These are phyloP conservation scores for Falcaria lacertinaria DNA, from an alignment of 2,888 invertebrate species.

Conservation along the genomic window DNA sequence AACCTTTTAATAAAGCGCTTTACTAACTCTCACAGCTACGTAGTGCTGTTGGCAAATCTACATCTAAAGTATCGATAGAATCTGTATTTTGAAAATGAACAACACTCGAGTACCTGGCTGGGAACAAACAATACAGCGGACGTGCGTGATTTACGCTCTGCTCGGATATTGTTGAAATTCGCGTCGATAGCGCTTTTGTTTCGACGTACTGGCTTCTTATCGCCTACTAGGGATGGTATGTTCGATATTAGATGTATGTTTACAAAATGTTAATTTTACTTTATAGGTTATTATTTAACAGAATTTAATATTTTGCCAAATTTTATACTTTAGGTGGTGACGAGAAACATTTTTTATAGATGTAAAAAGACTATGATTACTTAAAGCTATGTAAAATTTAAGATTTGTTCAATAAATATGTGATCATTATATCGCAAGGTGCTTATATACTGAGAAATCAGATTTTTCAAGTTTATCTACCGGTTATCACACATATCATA, in stretches of 20 bases:
- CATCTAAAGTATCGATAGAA: conserved; percentile 43
- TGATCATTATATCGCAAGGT: too few species aligned
- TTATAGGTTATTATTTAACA: too few species aligned
- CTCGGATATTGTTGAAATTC: conserved; percentile 65
- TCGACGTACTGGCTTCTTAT: conserved; percentile 60
- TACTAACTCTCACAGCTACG: background rate
- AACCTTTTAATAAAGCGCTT: too few species aligned
- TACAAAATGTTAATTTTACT: conserved; percentile 2
- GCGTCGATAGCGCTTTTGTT: conserved; percentile 71
- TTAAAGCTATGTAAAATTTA: too few species aligned
- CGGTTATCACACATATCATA: too few species aligned
- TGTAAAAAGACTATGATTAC: too few species aligned
- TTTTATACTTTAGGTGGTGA: too few species aligned
- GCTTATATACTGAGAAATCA: too few species aligned
- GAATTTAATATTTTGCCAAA: too few species aligned
- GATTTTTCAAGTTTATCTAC: too few species aligned
- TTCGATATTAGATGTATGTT: conserved; percentile 9
- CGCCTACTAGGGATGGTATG: conserved; percentile 34
- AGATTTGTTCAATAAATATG: too few species aligned
- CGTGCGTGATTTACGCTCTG: conserved; percentile 61
- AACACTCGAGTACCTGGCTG: conserved; percentile 31
- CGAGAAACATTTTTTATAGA: too few species aligned
- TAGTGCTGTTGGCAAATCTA: conserved; percentile 27
- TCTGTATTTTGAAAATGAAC: conserved; percentile 44
- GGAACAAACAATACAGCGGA: conserved; percentile 61